Conservation (phyloP, 2,888 invertebrate genomes). For the Odontocolon sp. region DNA sequence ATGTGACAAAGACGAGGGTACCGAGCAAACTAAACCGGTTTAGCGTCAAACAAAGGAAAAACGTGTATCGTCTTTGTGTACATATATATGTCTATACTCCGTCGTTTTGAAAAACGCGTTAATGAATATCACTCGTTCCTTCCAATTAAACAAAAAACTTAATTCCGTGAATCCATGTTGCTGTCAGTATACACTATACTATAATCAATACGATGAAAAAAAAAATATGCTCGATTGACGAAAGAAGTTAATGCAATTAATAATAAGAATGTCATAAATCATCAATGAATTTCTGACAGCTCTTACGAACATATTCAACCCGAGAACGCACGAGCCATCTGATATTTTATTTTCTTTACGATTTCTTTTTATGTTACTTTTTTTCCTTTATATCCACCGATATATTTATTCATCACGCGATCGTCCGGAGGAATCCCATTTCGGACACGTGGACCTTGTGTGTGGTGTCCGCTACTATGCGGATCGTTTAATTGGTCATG, state of each 20-base stretch:
- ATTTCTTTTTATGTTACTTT: background rate
- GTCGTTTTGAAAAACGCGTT: slow-evolving; percentile 25
- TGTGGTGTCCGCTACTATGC: slow-evolving; percentile 53
- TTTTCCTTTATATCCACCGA: background rate
- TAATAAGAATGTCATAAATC: slow-evolving; percentile 34
- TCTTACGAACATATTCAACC: background rate
- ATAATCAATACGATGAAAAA: too few species aligned
- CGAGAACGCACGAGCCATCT: background rate
- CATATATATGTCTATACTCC: slow-evolving; percentile 38
- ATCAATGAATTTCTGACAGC: slow-evolving; percentile 9
- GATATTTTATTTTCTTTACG: background rate
- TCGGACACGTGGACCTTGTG: slow-evolving; percentile 46
- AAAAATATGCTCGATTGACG: background rate
- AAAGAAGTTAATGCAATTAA: slow-evolving; percentile 39
- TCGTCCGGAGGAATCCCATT: slow-evolving; percentile 47
- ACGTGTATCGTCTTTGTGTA: slow-evolving; percentile 43
- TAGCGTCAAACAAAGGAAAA: slow-evolving; percentile 33
- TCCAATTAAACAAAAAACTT: slow-evolving; percentile 24
- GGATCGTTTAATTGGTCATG: slow-evolving; percentile 58
- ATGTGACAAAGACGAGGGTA: slow-evolving; percentile 51
- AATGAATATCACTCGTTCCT: slow-evolving; percentile 39
- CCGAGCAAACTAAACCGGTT: slow-evolving; percentile 49
- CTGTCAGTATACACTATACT: slow-evolving; percentile 12
- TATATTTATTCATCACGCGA: slow-evolving; percentile 55
- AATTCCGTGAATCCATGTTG: slow-evolving; percentile 32